Conservation (phyloP, 2,113 vertebrate species). For the Notothenia coriiceps region DNA sequence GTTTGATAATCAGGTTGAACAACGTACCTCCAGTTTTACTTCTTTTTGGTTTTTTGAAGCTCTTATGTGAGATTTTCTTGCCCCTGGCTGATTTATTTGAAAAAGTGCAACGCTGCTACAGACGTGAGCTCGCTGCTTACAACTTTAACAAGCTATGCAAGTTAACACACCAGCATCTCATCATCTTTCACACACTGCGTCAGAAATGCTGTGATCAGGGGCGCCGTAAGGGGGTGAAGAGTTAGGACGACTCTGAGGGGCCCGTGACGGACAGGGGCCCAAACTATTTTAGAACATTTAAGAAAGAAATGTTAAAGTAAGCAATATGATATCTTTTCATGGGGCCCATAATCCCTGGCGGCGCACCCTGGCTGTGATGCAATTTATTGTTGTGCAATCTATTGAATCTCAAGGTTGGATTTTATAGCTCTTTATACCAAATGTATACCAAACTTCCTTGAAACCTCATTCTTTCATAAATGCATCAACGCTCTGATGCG, state of each 20-base stretch:
- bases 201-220: background rate
- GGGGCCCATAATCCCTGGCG: too few relatives aligned
- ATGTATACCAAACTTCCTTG: background rate
- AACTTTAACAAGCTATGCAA: conserved; percentile 31
- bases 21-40: conserved; percentile 33
- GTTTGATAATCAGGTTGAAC: conserved; percentile 16
- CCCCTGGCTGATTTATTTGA: conserved; percentile 11
- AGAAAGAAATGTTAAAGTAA: too few relatives aligned
- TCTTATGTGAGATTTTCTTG: conserved; percentile 9
- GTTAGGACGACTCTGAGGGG: too few relatives aligned
- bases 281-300: too few relatives aligned
- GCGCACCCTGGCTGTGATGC: background rate
- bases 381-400: background rate
- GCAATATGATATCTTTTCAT: too few relatives aligned
- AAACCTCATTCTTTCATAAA: background rate
- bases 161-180: conserved; percentile 12
- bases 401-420: conserved; percentile 33
- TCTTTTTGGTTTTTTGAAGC: background rate
- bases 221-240: too few relatives aligned
- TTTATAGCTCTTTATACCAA: background rate
- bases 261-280: too few relatives aligned
- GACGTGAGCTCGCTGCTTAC: background rate
- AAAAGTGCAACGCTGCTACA: conserved; percentile 32
- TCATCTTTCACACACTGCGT: background rate
- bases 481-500: background rate